These are phyloP conservation scores for Caenorhabditis becei DNA, from an alignment of 2,888 invertebrate genomes.

Conservation along the genomic window DNA sequence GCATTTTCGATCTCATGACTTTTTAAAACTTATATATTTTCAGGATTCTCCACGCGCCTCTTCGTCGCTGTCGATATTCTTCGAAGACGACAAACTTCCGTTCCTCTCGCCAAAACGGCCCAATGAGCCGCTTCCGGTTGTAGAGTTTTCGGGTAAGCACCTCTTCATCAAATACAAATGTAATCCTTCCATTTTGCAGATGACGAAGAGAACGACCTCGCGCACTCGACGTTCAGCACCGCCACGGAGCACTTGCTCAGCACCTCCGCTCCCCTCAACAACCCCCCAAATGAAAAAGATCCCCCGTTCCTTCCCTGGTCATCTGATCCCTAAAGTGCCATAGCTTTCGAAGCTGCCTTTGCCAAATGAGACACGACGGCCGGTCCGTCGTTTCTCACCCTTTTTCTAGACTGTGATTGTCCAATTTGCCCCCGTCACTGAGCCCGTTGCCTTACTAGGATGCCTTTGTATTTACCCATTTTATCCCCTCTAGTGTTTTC, in stretches of 20 bases:
- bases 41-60: conserved; percentile 40
- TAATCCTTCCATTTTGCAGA: conserved; percentile 40
- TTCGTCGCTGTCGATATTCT: conserved; percentile 46
- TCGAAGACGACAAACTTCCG: conserved; percentile 45
- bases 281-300: conserved; percentile 22
- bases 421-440: conserved; percentile 31
- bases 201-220: conserved; percentile 54
- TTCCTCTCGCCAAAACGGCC: conserved; percentile 51
- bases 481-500: conserved; percentile 6
- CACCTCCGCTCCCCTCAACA: conserved; percentile 17
- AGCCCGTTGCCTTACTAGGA: conserved; percentile 50
- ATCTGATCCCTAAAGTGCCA: conserved; percentile 53
- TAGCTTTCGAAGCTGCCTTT: conserved; percentile 4
- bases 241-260: conserved; percentile 50
- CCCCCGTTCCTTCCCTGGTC: conserved; percentile 30
- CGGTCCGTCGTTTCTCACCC: conserved; percentile 12
- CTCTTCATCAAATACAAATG: neutral
- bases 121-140: conserved; percentile 57
- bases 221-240: conserved; percentile 42
- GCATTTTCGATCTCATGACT: neutral
- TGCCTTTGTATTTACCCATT: conserved; percentile 38
- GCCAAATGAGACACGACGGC: conserved; percentile 18
- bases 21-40: neutral
- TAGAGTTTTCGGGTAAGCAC: conserved; percentile 63
- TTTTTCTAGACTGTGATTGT: conserved; percentile 46